Base-by-base conservation (phyloP, 2,888 invertebrate genomes). In the Cataglyphis albicans region DNA sequence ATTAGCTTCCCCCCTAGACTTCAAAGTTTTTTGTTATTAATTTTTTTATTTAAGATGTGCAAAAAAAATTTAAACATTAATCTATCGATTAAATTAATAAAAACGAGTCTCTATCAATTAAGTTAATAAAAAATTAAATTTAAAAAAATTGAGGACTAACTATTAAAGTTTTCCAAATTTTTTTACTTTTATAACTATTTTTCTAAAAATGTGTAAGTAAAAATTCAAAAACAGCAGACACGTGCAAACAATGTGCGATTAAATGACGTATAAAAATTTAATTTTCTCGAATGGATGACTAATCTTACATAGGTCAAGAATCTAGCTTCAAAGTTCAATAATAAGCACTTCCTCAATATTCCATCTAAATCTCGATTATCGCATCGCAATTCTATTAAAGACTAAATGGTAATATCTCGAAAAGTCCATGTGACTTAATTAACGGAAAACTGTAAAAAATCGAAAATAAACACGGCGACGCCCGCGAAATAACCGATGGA, bases 401-500 rank as follows among this genome's bases (percentile, higher is more conserved):
- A 44, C 44, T 44, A 44, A 78, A 21, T 10, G 7, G 0, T 29
- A n/a, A 68, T 48, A 44, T 70, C 15, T 41, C 12, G 29, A 21
- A 57, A 68, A 44, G 32, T 57, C 1, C 12, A 10, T n/a, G 9
- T 10, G 1, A 61, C 48, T 72, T 61, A 25, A n/a, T 41, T 21
- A 70, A 25, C 25, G 29, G 44, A 59, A 35, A 72, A 25, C 59
- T 18, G 18, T 7, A 9, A 59, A 59, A 32, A 72, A 61, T 35
- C 48, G n/a, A 0, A 59, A 44, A 44, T 59, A 80, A 80, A 78
- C 10, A 48, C 29, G 6, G 3, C 6, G 55, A 61, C 6, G 57
- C 44, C 35, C 35, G 25, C 12, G 25, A 70, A 21, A 70, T 70
- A 80, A 80, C 61, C 61, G 59, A 15, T 15, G n/a, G 44, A 72